Percentiles rank a stretch among this genome's conserved stretches.
Conservation (phyloP, 2,113 vertebrate genomes). For the Thymallus thymallus region DNA sequence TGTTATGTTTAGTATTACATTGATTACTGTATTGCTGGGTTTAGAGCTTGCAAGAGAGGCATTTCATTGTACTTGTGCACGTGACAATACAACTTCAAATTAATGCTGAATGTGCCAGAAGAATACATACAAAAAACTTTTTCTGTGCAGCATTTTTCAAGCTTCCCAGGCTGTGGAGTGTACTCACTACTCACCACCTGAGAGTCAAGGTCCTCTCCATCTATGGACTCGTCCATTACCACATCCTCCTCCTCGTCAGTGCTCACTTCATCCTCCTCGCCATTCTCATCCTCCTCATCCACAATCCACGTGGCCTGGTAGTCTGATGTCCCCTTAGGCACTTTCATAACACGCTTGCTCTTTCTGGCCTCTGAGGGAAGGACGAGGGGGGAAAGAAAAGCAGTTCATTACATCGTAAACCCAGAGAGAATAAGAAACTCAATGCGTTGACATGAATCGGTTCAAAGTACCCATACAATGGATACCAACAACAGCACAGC, state of each 20-base stretch:
- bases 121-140: neutral
- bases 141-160: neutral
- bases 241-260: constrained; percentile 53
- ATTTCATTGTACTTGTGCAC: too few species aligned
- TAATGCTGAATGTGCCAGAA: neutral
- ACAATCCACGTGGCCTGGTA: constrained; percentile 97
- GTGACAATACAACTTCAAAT: too few species aligned
- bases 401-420: neutral
- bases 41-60: too few species aligned
- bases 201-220: constrained; percentile 73
- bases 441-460: neutral
- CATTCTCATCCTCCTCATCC: constrained; percentile 70
- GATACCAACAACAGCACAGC: too few species aligned
- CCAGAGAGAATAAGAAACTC: too few species aligned
- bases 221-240: constrained; percentile 69
- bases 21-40: too few species aligned
- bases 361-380: constrained; percentile 74
- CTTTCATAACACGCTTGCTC: constrained; percentile 79
- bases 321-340: constrained; percentile 92
- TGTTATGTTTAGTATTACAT: too few species aligned
- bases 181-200: constrained; percentile 67
- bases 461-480: too few species aligned
- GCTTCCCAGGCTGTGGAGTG: neutral
- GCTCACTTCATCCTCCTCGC: constrained; percentile 72
- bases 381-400: neutral